Conservation (phyloP, 2,888 invertebrate species). For the Plebejus argus region DNA sequence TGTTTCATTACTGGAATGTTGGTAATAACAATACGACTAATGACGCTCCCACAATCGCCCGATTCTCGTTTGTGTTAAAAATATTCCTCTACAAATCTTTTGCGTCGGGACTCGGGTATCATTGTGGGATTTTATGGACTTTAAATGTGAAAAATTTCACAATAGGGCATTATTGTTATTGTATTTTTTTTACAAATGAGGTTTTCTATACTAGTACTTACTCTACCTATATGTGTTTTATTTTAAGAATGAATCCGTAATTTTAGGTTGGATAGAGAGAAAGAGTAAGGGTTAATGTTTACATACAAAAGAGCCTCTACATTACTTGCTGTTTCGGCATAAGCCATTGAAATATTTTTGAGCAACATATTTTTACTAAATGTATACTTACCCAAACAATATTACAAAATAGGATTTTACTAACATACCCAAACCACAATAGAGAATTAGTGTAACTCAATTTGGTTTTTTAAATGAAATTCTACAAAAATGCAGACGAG, state of each 20-base stretch:
- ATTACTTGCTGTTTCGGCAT: too few species aligned
- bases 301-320: not conserved
- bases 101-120: conserved; percentile 43
- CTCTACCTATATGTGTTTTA: not conserved
- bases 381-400: too few species aligned
- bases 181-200: conserved; percentile 18
- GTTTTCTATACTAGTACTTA: conserved; percentile 24
- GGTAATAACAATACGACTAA: conserved; percentile 79
- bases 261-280: too few species aligned
- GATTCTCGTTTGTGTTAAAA: conserved; percentile 65
- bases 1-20: conserved; percentile 76
- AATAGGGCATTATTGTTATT: conserved; percentile 5
- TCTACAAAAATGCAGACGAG: too few species aligned
- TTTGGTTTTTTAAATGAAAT: too few species aligned
- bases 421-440: too few species aligned
- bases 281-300: too few species aligned
- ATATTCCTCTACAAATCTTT: conserved; percentile 61
- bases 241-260: too few species aligned
- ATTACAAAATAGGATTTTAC: too few species aligned
- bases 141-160: conserved; percentile 29
- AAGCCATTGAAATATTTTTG: too few species aligned
- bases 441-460: too few species aligned
- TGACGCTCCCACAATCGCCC: conserved; percentile 68
- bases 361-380: too few species aligned
- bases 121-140: conserved; percentile 40